Conservation (phyloP, 2,797 vertebrate species). For the Microctenopoma steveboyesi region DNA sequence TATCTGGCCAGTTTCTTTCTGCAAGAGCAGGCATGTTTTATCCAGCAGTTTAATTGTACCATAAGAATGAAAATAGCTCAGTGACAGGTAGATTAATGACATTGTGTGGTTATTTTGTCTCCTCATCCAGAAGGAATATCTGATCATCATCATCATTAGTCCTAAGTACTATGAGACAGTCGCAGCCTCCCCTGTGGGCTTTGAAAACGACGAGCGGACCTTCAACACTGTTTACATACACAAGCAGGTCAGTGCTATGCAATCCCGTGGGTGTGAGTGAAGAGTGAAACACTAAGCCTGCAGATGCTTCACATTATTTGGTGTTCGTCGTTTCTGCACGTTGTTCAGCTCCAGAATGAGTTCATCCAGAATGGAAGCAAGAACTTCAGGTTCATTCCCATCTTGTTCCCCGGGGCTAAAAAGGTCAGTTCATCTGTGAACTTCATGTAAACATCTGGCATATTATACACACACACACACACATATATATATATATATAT, state of each 20-base stretch:
- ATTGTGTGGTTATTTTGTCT: neutral
- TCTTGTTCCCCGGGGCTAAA: constrained; percentile 85
- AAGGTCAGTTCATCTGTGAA: constrained; percentile 70
- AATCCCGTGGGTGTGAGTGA: too few relatives aligned
- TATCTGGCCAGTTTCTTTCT: neutral
- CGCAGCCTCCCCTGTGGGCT: constrained; percentile 66
- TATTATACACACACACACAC: too few relatives aligned
- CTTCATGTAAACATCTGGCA: too few relatives aligned
- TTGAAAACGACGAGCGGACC: constrained; percentile 84
- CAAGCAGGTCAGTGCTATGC: constrained; percentile 78
- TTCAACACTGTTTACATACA: constrained; percentile 88
- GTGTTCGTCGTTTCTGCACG: neutral
- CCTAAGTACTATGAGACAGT: constrained; percentile 86
- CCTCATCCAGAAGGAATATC: constrained; percentile 81
- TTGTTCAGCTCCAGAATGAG: constrained; percentile 84
- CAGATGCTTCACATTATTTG: neutral
- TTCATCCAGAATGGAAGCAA: constrained; percentile 89
- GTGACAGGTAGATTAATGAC: neutral
- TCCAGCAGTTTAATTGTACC: too few relatives aligned
- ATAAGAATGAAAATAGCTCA: neutral
- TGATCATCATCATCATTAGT: constrained; percentile 89
- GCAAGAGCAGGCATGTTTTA: constrained; percentile 6
- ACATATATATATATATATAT: neutral
- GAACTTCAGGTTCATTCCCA: constrained; percentile 88
- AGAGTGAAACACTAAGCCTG: neutral